Base-by-base conservation (phyloP, 2,888 invertebrate genomes). In the Sipunculus nudus region DNA sequence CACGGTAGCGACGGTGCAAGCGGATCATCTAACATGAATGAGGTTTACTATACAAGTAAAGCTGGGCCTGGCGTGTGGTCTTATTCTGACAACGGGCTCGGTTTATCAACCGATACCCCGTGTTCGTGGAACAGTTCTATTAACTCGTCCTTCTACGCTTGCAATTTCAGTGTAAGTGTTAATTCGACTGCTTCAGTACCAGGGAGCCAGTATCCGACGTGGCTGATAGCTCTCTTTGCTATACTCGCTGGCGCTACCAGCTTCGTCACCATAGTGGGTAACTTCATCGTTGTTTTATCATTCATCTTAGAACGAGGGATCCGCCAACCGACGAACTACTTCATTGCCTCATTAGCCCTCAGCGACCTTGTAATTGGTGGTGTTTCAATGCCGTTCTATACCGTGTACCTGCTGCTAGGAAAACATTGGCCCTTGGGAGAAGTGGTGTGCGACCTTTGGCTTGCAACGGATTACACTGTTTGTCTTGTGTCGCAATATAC, bases 401-500 rank as follows among this genome's bases (percentile, higher is more conserved):
- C 97, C 28, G 93, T 96, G 70, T 98, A 99, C 86, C 92, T 98
- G 55, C 87, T 99, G 70, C 92, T 93, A 88, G 96, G 95, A 54
- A 92, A 93, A 81, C 64, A 71, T 46, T 99, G 99, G 99, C 93
- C 96, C 80, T 88, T 99, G 67, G 98, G 99, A 16, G 93, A 95
- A 28, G 87, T 98, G 61, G 87, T 97, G 6, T 99, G 98, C 83
- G 98, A 99, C 84, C 88, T 99, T 55, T 99, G 99, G 99, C 88
- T 99, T 6, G 96, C 97, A 1, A 93, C 97, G 52, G 99, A 99
- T 86, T 99, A 99, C 86, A 98, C 98, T 23, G 98, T 98, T 31
- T 99, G 99, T 81, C 88, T 99, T 49, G 97, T 97, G 29, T 99
- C 98, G 8, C 98, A 99, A 84, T 99, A 99, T 85, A 99, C 99